These are phyloP conservation scores for Cantharis rustica DNA, from an alignment of 2,888 invertebrate genomes.

Conservation along the genomic window DNA sequence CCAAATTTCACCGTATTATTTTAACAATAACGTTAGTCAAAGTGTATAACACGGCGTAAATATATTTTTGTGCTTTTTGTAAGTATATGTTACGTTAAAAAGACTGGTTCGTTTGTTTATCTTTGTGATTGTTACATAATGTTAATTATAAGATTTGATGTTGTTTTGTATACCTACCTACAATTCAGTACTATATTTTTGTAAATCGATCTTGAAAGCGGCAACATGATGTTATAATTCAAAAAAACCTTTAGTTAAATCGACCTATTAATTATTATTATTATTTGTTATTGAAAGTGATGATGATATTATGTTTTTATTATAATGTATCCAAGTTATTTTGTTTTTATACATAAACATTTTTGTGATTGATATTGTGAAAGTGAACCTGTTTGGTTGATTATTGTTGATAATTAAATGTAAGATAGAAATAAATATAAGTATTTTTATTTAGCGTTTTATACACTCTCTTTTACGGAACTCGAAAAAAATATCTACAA, in stretches of 20 bases:
- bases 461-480: not conserved
- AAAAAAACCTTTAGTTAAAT: not conserved
- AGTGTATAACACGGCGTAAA: not conserved
- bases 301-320: not conserved
- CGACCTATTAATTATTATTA: not conserved
- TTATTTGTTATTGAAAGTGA: not conserved
- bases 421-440: constrained; percentile 33
- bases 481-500: no score
- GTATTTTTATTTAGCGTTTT: not conserved
- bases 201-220: constrained; percentile 9
- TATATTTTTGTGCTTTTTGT: constrained; percentile 11
- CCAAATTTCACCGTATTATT: not conserved
- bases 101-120: constrained; percentile 21
- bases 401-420: constrained; percentile 50
- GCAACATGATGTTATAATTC: not conserved
- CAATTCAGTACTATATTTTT: constrained; percentile 16
- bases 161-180: constrained; percentile 20
- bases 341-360: not conserved
- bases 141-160: constrained; percentile 22
- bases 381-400: constrained; percentile 48
- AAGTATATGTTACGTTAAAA: constrained; percentile 15
- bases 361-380: constrained; percentile 45
- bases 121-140: constrained; percentile 20
- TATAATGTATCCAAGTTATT: not conserved
- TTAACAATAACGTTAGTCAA: not conserved